Conservation (phyloP, 2,888 invertebrate genomes). For the Eucriotettix oculatus region DNA sequence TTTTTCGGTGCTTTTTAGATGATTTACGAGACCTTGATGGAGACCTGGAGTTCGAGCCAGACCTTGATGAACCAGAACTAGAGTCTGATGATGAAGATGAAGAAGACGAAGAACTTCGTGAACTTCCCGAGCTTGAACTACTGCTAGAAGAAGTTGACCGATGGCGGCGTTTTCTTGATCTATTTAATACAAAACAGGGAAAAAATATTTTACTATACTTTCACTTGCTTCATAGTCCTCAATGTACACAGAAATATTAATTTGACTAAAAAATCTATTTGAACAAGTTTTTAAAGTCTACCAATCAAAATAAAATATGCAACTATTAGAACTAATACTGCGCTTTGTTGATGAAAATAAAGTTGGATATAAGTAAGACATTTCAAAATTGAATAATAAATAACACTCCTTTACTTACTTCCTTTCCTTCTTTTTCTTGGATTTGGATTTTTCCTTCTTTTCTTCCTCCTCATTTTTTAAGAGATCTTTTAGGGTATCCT, state of each 20-base stretch:
- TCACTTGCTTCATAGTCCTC: not conserved
- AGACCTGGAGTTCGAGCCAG: slow-evolving; percentile 12
- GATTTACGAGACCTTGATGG: slow-evolving; percentile 11
- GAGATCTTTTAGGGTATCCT: slow-evolving; percentile 46
- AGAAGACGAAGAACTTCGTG: slow-evolving; percentile 29
- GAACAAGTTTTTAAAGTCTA: too few species aligned
- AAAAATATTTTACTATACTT: not conserved
- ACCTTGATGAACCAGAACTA: slow-evolving; percentile 42
- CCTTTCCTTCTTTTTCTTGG: slow-evolving; percentile 27
- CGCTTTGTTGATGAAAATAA: too few species aligned
- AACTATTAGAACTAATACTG: too few species aligned
- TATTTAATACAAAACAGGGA: slow-evolving; percentile 1
- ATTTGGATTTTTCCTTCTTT: slow-evolving; percentile 19
- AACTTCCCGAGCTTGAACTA: slow-evolving; percentile 33
- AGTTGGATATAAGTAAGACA: too few species aligned
- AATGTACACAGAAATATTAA: not conserved
- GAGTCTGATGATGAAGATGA: slow-evolving; percentile 38
- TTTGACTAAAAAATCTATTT: too few species aligned
- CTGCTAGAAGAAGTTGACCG: slow-evolving; percentile 30
- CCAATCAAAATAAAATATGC: too few species aligned
- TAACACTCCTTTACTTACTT: slow-evolving; percentile 16
- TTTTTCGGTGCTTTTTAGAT: slow-evolving; percentile 15
- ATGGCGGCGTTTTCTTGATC: slow-evolving; percentile 12
- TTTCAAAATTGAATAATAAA: not conserved
- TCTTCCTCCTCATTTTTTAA: slow-evolving; percentile 30